A percentile compares a stretch with the other conserved stretches of the same genome.
Conservation (phyloP, 1,140 invertebrate genomes). For the Antheraea mylitta region DNA sequence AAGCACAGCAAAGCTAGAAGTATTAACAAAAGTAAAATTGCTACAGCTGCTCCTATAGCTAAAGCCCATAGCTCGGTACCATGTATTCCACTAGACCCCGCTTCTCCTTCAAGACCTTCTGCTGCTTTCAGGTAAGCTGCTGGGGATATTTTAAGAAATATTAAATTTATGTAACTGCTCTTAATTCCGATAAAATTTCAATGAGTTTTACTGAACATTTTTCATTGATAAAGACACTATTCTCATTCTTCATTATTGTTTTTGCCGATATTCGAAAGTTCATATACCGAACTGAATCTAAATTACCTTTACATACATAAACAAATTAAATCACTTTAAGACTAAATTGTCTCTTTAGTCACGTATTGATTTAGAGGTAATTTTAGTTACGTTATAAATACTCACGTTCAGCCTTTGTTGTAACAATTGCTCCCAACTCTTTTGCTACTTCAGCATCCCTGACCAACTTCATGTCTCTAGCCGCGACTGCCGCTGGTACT, state of each 20-base stretch:
- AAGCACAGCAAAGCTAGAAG: slow-evolving; percentile 82
- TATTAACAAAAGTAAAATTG: slow-evolving; percentile 82
- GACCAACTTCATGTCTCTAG: slow-evolving; percentile 88
- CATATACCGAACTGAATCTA: no score
- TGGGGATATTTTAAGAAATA: slow-evolving; percentile 32
- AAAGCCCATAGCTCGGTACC: slow-evolving; percentile 79
- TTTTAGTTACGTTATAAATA: slow-evolving; percentile 17
- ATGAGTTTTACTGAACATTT: no score
- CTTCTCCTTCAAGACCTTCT: slow-evolving; percentile 80
- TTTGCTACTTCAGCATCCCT: slow-evolving; percentile 85
- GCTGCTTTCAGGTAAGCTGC: slow-evolving; percentile 86
- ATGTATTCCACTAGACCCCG: slow-evolving; percentile 73
- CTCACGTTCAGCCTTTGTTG: slow-evolving; percentile 91
- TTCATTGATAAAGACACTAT: no score
- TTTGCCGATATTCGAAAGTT: no score
- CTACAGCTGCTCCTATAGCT: slow-evolving; percentile 60
- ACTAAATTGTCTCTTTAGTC: neutral
- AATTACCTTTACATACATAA: no score
- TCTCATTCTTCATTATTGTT: no score
- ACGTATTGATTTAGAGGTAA: neutral
- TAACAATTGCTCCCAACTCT: slow-evolving; percentile 87
- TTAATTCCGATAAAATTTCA: neutral
- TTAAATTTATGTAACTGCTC: neutral
- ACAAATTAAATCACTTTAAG: no score
- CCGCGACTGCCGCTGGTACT: slow-evolving; percentile 87